Base-by-base conservation (phyloP, 2,113 vertebrate species). In the Plestiodon gilberti region DNA sequence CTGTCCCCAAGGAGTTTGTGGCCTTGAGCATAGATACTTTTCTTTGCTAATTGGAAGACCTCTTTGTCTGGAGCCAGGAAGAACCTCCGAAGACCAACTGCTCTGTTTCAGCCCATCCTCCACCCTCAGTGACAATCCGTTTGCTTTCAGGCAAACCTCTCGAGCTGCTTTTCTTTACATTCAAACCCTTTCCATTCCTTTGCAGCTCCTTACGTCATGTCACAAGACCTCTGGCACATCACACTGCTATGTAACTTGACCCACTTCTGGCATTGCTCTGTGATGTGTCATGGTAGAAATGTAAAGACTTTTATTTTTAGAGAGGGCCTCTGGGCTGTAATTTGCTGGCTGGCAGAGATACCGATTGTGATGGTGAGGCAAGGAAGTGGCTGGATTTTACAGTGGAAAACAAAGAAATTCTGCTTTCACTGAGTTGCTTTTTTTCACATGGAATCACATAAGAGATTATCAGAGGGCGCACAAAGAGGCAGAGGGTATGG, bases 91-190 rank as follows among this genome's bases (percentile, higher is more conserved):
- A 89, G 62, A 84, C 43, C 78, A 88, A 52, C 65, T 35, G n/a
- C 82, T 88, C 69, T 43, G 1, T 84, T 94, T 81, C 78, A 90
- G 35, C 84, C 69, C 84, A 35, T 82, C 35, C 59, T 43, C 18
- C 43, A 13, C 7, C n/a, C 30, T 18, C 23, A 74, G 90, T 76
- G 90, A 84, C 88, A 93, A 90, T 89, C 83, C 5, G 35, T 67
- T 90, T 93, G 78, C 82, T 95, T 92, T 89, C 91, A 89, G 81
- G 78, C 35, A 75, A 86, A 85, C 2, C 69, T 93, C 90, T 91
- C 87, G 93, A 92, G 93, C 70, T 87, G 89, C 73, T 82, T 93
- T 94, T 94, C 89, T 93, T 94, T 95, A 91, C 81, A 90, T 92
- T 91, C 88, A 89, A 93, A 57, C 57, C 43, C 43, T n/a, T 83